A percentile compares a stretch with the other conserved stretches of the same genome.
These are phyloP conservation scores for Plebejus argus DNA, from an alignment of 2,888 invertebrate genomes.

Conservation along the genomic window DNA sequence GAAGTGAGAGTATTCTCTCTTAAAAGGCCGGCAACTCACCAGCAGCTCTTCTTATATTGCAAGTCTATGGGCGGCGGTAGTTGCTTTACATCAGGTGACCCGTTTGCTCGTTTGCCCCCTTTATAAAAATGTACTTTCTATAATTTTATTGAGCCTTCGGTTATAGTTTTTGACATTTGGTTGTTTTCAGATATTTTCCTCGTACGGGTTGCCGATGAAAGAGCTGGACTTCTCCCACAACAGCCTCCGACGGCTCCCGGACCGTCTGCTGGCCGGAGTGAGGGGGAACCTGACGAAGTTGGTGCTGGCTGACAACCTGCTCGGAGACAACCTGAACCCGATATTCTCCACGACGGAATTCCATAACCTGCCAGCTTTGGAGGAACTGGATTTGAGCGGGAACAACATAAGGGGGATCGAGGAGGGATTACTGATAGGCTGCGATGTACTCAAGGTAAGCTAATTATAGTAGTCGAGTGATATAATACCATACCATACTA, in stretches of 20 bases:
- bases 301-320: conserved; percentile 88
- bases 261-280: conserved; percentile 85
- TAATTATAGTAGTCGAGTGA: neutral
- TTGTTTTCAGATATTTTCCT: conserved; percentile 82
- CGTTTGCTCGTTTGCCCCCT: no score
- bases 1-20: no score
- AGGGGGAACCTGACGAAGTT: conserved; percentile 85
- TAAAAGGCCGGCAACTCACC: no score
- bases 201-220: conserved; percentile 86
- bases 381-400: conserved; percentile 88
- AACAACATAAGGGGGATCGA: conserved; percentile 92
- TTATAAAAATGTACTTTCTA: no score
- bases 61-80: no score
- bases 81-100: no score
- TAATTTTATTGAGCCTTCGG: no score
- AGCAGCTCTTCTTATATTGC: no score
- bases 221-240: conserved; percentile 92
- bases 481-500: no score
- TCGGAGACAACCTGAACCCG: conserved; percentile 94
- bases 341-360: conserved; percentile 94
- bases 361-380: conserved; percentile 86
- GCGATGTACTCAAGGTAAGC: conserved; percentile 85
- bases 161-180: neutral
- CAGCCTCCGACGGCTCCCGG: conserved; percentile 88
- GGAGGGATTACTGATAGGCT: conserved; percentile 92